Evolutionary conservation across 2,113 vertebrate genomes (phyloP).

Genomic region (Microtus montanus): DNA sequence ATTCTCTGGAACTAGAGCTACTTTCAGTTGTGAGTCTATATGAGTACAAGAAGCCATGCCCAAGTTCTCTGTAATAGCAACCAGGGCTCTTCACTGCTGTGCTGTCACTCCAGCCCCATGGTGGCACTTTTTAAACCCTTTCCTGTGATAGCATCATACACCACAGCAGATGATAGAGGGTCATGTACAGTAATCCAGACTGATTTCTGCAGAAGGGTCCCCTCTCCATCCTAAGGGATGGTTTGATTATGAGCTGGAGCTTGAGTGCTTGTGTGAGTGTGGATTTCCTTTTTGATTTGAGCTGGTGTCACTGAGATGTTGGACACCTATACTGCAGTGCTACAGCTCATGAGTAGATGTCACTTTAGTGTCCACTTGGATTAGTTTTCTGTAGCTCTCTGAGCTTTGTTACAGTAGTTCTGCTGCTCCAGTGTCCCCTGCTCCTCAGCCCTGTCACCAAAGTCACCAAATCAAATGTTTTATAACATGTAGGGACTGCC

Average conservation of each 20-base stretch:
- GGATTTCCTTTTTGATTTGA: neutral
- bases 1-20: neutral
- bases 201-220: accelerated
- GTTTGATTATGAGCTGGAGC: neutral
- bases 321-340: neutral
- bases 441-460: neutral
- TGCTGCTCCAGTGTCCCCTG: neutral
- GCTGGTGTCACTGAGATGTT: neutral
- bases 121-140: neutral
- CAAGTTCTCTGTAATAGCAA: no score
- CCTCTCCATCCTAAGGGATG: neutral
- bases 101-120: neutral
- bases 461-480: neutral
- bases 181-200: accelerated
- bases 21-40: no score
- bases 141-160: neutral
- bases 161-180: neutral
- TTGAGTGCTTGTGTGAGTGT: neutral
- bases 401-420: neutral
- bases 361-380: neutral
- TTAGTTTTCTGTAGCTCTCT: neutral
- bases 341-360: neutral
- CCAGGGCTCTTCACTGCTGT: neutral
- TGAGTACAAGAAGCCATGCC: neutral
- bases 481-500: neutral